These are phyloP conservation scores for Trisateles emortualis DNA, from an alignment of 2,888 invertebrate genomes.

Conservation along the genomic window DNA sequence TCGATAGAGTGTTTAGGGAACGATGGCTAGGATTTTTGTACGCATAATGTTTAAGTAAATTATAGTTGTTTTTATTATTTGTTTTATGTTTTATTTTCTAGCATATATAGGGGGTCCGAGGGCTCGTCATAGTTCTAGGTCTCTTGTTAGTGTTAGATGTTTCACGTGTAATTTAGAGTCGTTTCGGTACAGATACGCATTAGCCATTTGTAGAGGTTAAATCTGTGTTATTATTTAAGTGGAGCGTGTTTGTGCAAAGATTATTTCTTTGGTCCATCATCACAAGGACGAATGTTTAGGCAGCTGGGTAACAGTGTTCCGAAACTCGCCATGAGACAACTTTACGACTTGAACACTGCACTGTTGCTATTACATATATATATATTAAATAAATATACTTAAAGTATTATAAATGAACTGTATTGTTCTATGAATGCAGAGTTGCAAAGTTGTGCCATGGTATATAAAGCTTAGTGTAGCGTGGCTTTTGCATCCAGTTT, in stretches of 20 bases:
- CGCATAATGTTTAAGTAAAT: constrained; percentile 85
- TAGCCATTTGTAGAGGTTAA: constrained; percentile 75
- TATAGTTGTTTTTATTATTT: constrained; percentile 84
- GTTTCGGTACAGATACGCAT: constrained; percentile 56
- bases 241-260: constrained; percentile 49
- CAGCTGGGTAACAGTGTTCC: constrained; percentile 49
- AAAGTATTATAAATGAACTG: constrained; percentile 32
- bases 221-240: constrained; percentile 69
- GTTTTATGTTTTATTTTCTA: constrained; percentile 71
- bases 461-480: constrained; percentile 21
- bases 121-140: constrained; percentile 65
- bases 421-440: constrained; percentile 13
- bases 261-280: constrained; percentile 51
- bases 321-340: constrained; percentile 19
- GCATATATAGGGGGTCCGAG: constrained; percentile 63
- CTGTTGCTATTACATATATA: background rate
- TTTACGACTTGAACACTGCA: constrained; percentile 17
- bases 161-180: constrained; percentile 68
- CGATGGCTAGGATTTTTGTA: constrained; percentile 80
- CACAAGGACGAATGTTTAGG: constrained; percentile 53
- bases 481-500: constrained; percentile 38
- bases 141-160: constrained; percentile 69
- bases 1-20: constrained; percentile 71
- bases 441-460: constrained; percentile 31
- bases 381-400: constrained; percentile 26